Base-by-base conservation (phyloP, 2,797 vertebrate species). In the Chelonia mydas region DNA sequence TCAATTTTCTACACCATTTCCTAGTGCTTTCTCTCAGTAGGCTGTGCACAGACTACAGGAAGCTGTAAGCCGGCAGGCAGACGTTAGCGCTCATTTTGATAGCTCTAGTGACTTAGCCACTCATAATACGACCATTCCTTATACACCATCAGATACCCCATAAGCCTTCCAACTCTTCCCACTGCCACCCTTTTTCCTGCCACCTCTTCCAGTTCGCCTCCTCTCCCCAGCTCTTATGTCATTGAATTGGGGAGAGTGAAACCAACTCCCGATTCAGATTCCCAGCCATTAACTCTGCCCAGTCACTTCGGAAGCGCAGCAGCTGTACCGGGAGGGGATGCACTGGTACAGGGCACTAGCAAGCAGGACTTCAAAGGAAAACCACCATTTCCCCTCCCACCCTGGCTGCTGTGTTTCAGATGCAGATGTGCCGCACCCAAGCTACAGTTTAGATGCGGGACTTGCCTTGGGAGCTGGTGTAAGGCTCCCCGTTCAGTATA, bases 291-390 rank as follows among this genome's bases (percentile, higher is more conserved):
- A 74, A 45, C 16, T 23, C 68, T 74, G 21, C 37, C 68, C 68
- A 45, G 41, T 11, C n/a, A 74, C 37, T 88, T 90, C 51, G 21
- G 49, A 89, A 31, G 59, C 65, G 6, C 27, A 19, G 90, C 25
- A 87, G 88, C 65, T 8, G 65, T 55, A 90, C 21, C 31, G 49
- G 61, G 8, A 33, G 90, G 6, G 1, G 0, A 28, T 79, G 54
- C 33, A 92, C 19, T 27, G 54, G n/a, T 88, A 89, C 23, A 91
- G 94, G 45, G 28, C 2, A 61, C 87, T 54, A 84, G 12, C 84
- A 59, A 77, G 11, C 51, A 59, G 28, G 47, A 86, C 68, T 93
- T 96, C n/a, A 84, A 94, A 94, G 91, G 13, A 1, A 84, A 86
- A 83, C 0, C 3, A 54, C 15, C 50, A 89, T 84, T 72, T 8